A percentile compares a stretch with the other conserved stretches of the same genome.
Evolutionary conservation across 1,140 invertebrate species (phyloP).

Genomic region (Lerema accius): DNA sequence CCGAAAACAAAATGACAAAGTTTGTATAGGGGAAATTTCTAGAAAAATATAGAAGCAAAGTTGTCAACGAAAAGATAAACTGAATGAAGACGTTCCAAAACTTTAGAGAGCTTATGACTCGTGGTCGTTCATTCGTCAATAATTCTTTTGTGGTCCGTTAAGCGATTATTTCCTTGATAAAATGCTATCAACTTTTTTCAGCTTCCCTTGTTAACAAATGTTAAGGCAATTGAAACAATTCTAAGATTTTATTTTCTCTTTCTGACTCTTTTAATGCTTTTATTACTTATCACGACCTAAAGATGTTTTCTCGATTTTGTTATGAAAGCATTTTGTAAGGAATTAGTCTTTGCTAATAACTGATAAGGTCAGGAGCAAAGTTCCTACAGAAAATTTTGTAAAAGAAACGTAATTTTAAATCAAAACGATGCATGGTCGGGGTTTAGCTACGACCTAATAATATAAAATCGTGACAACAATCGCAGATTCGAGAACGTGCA

Average conservation of each 20-base stretch:
- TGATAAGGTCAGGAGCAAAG: no score
- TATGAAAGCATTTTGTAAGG: no score
- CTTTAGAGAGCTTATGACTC: conserved; percentile 11
- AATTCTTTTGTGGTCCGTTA: background rate
- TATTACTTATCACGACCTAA: background rate
- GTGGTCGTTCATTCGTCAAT: conserved; percentile 2
- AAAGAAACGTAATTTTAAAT: no score
- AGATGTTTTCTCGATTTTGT: no score
- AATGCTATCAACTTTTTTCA: background rate
- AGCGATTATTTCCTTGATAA: background rate
- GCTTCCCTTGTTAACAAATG: background rate
- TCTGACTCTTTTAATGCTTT: background rate
- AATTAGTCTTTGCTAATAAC: no score
- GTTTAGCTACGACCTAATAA: background rate
- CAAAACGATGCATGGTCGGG: no score
- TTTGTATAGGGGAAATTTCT: background rate
- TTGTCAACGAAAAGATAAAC: conserved; percentile 4
- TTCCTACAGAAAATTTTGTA: no score
- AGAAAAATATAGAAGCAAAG: background rate
- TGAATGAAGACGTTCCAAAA: conserved; percentile 2
- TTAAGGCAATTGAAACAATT: background rate
- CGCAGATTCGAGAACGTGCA: no score
- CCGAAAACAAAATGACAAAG: background rate
- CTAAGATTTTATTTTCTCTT: background rate
- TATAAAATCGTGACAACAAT: no score